Conservation (phyloP, 2,888 invertebrate species). For the Agrochola lychnidis region DNA sequence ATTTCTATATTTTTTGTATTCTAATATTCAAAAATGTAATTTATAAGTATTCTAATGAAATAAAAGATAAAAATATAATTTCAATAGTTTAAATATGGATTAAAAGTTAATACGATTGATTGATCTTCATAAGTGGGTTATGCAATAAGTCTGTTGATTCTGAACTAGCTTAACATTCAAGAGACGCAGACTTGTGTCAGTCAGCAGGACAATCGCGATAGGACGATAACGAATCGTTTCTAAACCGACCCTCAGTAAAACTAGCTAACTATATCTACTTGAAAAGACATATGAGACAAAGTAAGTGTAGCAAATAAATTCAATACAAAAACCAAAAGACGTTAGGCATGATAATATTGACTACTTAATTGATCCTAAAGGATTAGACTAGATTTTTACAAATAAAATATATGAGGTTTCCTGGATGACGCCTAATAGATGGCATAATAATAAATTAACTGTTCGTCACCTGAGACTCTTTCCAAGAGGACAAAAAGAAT, state of each 20-base stretch:
- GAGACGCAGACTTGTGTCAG: neutral
- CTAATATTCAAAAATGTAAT: too few species aligned
- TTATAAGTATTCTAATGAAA: too few species aligned
- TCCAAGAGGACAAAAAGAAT: neutral
- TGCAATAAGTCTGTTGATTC: too few species aligned
- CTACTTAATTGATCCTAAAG: neutral
- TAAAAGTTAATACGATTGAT: too few species aligned
- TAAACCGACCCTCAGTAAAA: neutral
- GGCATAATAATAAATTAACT: neutral
- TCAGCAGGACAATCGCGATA: neutral
- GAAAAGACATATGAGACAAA: neutral
- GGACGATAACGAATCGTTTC: neutral
- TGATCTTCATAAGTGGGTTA: too few species aligned
- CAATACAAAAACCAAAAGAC: too few species aligned
- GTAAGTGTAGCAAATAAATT: too few species aligned
- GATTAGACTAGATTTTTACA: neutral
- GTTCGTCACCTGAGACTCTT: neutral
- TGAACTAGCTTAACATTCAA: neutral
- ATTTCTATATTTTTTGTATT: too few species aligned
- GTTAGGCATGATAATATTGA: neutral
- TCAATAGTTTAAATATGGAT: too few species aligned
- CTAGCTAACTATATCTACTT: neutral
- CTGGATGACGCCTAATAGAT: neutral
- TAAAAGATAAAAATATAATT: too few species aligned
- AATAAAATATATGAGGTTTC: neutral